These are phyloP conservation scores for Myrmecobius fasciatus DNA, from an alignment of 2,113 vertebrate genomes.

Conservation along the genomic window DNA sequence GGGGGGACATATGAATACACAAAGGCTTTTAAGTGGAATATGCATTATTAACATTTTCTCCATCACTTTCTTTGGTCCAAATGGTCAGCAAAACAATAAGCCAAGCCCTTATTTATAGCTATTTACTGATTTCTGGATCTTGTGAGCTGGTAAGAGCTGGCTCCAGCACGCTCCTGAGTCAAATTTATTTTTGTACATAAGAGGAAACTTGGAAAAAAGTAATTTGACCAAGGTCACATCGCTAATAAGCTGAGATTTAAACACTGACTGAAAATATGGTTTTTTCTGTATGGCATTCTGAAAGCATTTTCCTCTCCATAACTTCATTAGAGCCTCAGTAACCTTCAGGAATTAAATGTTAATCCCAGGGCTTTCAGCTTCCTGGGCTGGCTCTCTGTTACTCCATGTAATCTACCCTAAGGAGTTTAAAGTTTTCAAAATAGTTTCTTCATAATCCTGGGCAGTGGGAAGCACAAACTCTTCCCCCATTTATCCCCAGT, in stretches of 20 bases:
- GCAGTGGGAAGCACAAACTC: background rate
- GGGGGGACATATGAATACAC: background rate
- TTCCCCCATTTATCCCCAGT: background rate
- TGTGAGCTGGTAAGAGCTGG: background rate
- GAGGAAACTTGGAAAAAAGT: background rate
- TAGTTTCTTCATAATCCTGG: background rate
- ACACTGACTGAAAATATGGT: background rate
- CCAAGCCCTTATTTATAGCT: background rate
- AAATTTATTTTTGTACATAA: background rate
- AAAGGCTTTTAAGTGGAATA: background rate
- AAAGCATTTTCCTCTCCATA: background rate
- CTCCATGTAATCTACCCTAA: background rate
- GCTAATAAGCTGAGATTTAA: background rate
- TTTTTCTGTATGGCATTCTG: background rate
- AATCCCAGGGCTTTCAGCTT: background rate
- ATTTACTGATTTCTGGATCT: background rate
- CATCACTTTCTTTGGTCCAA: background rate
- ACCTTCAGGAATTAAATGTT: background rate
- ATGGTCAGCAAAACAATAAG: background rate
- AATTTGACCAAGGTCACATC: background rate
- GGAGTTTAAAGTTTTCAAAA: background rate
- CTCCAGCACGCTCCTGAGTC: background rate
- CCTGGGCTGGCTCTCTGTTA: background rate
- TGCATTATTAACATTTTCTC: background rate
- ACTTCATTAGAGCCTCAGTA: background rate